Base-by-base conservation (phyloP, 2,888 invertebrate genomes). In the Dynastes maya region DNA sequence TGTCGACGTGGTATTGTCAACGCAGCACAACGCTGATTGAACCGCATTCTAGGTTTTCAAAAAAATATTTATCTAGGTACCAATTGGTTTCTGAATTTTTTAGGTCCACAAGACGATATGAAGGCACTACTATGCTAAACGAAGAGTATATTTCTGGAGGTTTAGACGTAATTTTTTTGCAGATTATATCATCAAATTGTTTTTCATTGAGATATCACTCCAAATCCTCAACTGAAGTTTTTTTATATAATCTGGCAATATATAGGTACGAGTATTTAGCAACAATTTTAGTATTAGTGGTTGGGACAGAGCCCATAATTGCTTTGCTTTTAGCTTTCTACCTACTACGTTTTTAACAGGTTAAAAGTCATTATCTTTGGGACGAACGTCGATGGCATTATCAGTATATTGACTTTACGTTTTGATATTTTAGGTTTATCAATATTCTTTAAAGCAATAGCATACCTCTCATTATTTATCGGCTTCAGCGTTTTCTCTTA, bases 131-230 rank as follows among this genome's bases (percentile, higher is more conserved):
- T 55, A 55, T n/a, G 3, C 6, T 1, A 61, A 61, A 61, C 8
- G 61, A 61, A 16, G 27, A 61, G 27, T 61, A 61, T 11, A 61
- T 61, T 61, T 61, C 61, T 2, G 61, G 61, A 27, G 16, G 61
- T 2, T 63, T 63, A 63, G 29, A 63, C 3, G 1, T 4, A 5
- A 55, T 63, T 63, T 63, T 63, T 6, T 63, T 9, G 9, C 22
- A 63, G 5, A 63, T 63, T 22, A 27, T 22, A 2, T 63, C 63
- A 27, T 63, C 2, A 27, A 63, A 63, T 27, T 11, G 4, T 4
- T 63, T 27, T 63, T 63, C 29, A 63, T 63, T 63, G 2, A 63
- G 22, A 29, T 29, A 63, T 11, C 6, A 27, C 11, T 16, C 16
- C 22, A 63, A 27, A 29, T 29, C 22, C 1, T 61, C 61, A 61